phyloP scores from a whole-genome alignment of 1,140 invertebrate genomes.

The Rhagoletis zephyria region DNA sequence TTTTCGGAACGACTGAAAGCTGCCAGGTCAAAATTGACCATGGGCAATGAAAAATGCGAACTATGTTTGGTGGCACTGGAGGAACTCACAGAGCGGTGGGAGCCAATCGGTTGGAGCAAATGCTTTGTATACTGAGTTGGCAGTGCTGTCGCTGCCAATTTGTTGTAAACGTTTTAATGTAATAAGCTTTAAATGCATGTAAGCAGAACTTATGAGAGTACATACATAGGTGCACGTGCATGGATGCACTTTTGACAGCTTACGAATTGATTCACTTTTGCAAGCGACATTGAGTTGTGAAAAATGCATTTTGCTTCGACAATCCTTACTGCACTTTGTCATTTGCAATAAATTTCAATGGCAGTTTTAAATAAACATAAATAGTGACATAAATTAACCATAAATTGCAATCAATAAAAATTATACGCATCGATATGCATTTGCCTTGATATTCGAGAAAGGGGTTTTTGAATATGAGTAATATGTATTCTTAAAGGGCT shows the following conservation, averaged over 20 bases:
- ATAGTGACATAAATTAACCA: slow-evolving; percentile 48
- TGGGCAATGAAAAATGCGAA: background rate
- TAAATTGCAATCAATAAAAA: slow-evolving; percentile 51
- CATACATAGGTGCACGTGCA: background rate
- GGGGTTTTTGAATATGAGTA: too few relatives aligned
- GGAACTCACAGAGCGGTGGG: background rate
- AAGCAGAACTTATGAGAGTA: slow-evolving; percentile 30
- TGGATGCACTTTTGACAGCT: background rate
- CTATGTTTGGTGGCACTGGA: background rate
- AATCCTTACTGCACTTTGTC: slow-evolving; percentile 33
- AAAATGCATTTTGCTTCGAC: slow-evolving; percentile 18
- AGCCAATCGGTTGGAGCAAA: slow-evolving; percentile 10
- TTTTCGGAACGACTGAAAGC: background rate
- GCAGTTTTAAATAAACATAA: slow-evolving; percentile 38
- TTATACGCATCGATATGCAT: slow-evolving; percentile 18
- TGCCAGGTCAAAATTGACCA: background rate
- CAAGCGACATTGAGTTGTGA: background rate
- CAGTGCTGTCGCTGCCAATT: slow-evolving; percentile 38
- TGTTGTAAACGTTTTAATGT: slow-evolving; percentile 48
- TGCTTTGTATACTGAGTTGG: background rate
- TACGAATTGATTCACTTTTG: background rate
- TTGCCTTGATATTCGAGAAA: background rate
- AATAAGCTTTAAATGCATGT: slow-evolving; percentile 51
- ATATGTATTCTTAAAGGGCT: too few relatives aligned
- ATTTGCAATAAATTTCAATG: slow-evolving; percentile 51